Base-by-base conservation (phyloP, 2,113 vertebrate species). In the Myotis davidii region DNA sequence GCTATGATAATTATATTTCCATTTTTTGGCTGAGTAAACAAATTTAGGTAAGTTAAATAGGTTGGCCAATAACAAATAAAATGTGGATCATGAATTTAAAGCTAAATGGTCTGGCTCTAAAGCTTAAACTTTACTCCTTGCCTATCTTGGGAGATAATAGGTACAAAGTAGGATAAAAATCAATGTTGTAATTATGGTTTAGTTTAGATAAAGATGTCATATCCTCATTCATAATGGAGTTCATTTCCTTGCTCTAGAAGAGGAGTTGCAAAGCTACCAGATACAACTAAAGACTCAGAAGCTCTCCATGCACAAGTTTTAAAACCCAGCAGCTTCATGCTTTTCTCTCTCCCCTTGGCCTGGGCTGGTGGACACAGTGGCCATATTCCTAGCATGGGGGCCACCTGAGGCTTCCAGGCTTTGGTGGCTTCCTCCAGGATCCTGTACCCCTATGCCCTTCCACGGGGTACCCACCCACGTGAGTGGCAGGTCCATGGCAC, bases 81-180 rank as follows among this genome's bases (percentile, higher is more conserved):
- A 73, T 16, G 18, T 37, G 27, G 21, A 90, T 5, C 9, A 69
- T 50, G 74, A 91, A 85, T 90, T 95, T 96, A 78, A 91, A 93
- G 37, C 18, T 67, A 74, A 48, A 25, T 50, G 59, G 12, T 78
- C 14, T 90, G 20, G 11, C 17, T 90, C 29, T 39, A 88, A 61
- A 64, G 23, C 23, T 42, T 42, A 10, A 65, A 65, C 4, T 73
- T 5, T 90, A 74, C 65, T n/a, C 16, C 11, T 29, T 90, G 50
- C 9, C 25, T 77, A 34, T 85, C 42, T 90, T 65, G 32, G 20
- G 14, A 92, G 9, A 82, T 37, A 92, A 85, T 45, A 91, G 27
- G 42, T 61, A 67, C n/a, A 61, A 70, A 59, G n/a, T n/a, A 45
- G 3, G 2, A 69, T 34, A 85, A 65, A 65, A 86, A 92, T 90